Evolutionary conservation across 1,140 invertebrate genomes (phyloP).

Genomic region (Eulimnadia texana): DNA sequence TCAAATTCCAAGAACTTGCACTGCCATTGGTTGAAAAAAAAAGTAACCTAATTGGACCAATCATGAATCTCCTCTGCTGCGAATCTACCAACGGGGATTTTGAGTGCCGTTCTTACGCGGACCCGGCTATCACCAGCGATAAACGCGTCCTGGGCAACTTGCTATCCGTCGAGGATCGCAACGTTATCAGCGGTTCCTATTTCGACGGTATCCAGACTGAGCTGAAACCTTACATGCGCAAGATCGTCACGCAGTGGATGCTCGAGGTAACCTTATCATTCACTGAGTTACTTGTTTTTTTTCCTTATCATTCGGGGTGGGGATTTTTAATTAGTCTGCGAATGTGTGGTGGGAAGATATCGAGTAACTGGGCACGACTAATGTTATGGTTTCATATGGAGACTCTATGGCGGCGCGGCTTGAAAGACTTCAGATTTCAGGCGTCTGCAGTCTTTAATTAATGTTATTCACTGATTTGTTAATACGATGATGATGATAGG

Average conservation of each 20-base stretch:
- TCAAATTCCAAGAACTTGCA: no score
- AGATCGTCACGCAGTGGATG: slow-evolving; percentile 89
- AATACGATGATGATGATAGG: slow-evolving; percentile 37
- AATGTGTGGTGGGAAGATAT: not conserved
- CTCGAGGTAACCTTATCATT: slow-evolving; percentile 55
- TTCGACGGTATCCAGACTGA: slow-evolving; percentile 57
- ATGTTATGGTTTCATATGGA: not conserved
- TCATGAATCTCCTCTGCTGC: slow-evolving; percentile 24
- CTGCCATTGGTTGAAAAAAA: no score
- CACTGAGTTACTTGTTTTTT: slow-evolving; percentile 3
- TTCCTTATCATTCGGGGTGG: not conserved
- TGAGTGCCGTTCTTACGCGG: slow-evolving; percentile 38
- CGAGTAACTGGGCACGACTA: not conserved
- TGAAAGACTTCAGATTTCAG: not conserved
- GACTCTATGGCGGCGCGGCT: not conserved
- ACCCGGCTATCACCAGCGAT: slow-evolving; percentile 61
- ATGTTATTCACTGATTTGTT: not conserved
- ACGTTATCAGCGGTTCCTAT: slow-evolving; percentile 56
- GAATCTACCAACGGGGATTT: slow-evolving; percentile 18
- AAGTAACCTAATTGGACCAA: no score
- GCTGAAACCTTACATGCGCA: slow-evolving; percentile 73
- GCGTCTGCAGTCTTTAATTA: not conserved
- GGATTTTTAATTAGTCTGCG: not conserved
- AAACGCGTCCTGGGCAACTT: slow-evolving; percentile 67
- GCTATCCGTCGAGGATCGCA: slow-evolving; percentile 63